Conservation (phyloP, 2,888 invertebrate species). For the Drosophila tripunctata region DNA sequence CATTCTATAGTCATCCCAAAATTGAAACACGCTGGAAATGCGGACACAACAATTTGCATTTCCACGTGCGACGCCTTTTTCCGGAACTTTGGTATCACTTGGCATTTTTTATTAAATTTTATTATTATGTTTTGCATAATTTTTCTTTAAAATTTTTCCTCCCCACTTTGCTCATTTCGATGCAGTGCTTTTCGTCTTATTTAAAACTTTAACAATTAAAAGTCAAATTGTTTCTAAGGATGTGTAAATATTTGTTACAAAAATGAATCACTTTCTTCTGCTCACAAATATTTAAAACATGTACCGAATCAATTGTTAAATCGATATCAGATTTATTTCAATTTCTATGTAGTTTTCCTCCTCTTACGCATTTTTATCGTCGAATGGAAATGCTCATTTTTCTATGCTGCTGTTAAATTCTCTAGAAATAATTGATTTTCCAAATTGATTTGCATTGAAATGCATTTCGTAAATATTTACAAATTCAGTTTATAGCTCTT, state of each 20-base stretch:
- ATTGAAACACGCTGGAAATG: slow-evolving; percentile 29
- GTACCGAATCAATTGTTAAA: not conserved
- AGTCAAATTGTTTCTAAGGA: not conserved
- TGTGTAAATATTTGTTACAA: not conserved
- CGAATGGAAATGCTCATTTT: not conserved
- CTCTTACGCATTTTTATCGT: not conserved
- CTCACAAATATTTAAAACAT: not conserved
- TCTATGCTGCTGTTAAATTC: not conserved
- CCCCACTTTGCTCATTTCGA: not conserved
- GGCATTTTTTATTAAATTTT: slow-evolving; percentile 71
- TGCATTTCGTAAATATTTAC: too few relatives aligned
- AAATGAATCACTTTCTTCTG: not conserved
- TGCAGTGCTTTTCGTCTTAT: not conserved
- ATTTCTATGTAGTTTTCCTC: not conserved
- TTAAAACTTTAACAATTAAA: not conserved
- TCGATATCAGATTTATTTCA: not conserved
- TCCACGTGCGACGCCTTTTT: slow-evolving; percentile 11
- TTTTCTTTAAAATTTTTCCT: slow-evolving; percentile 26
- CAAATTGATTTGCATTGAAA: not conserved
- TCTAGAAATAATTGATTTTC: not conserved
- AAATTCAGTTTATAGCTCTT: too few relatives aligned
- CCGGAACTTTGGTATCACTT: slow-evolving; percentile 22
- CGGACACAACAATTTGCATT: slow-evolving; percentile 58
- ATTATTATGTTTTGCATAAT: slow-evolving; percentile 77
- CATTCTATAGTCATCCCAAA: slow-evolving; percentile 5